Percentiles rank a stretch among this genome's conserved stretches.
Conservation (phyloP, 2,888 invertebrate genomes). For the Heliconius aoede region DNA sequence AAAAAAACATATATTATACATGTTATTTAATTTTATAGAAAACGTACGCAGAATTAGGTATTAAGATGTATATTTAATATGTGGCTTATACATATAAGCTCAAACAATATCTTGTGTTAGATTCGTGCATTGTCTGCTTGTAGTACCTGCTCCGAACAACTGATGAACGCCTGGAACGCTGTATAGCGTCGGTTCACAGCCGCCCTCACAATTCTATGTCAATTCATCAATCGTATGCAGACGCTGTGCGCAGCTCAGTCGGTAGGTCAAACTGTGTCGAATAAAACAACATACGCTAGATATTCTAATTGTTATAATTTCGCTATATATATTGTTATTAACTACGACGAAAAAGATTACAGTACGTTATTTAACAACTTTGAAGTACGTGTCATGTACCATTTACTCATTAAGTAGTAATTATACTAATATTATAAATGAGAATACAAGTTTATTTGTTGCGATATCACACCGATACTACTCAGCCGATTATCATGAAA, state of each 20-base stretch:
- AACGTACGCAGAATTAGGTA: neutral
- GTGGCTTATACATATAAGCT: neutral
- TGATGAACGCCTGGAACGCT: slow-evolving; percentile 15
- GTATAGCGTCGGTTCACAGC: slow-evolving; percentile 5
- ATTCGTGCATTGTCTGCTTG: slow-evolving; percentile 8
- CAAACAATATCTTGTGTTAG: slow-evolving; percentile 13
- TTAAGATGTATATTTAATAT: neutral
- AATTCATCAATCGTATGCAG: slow-evolving; percentile 25
- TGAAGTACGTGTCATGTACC: no score
- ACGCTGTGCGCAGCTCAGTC: neutral
- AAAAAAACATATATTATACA: neutral
- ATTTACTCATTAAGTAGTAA: no score
- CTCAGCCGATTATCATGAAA: no score
- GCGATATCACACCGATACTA: no score
- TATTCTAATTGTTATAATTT: slow-evolving; percentile 11
- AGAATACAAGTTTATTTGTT: no score
- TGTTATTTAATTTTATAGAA: neutral
- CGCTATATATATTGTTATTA: no score
- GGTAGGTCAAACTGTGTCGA: slow-evolving; percentile 19
- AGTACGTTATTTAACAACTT: neutral
- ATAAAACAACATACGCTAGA: neutral
- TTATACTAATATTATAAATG: no score
- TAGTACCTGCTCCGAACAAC: slow-evolving; percentile 15
- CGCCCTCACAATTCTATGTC: slow-evolving; percentile 17
- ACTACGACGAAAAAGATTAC: neutral